These are phyloP conservation scores for Polymixis flavicincta DNA, from an alignment of 2,888 invertebrate genomes.

Conservation along the genomic window DNA sequence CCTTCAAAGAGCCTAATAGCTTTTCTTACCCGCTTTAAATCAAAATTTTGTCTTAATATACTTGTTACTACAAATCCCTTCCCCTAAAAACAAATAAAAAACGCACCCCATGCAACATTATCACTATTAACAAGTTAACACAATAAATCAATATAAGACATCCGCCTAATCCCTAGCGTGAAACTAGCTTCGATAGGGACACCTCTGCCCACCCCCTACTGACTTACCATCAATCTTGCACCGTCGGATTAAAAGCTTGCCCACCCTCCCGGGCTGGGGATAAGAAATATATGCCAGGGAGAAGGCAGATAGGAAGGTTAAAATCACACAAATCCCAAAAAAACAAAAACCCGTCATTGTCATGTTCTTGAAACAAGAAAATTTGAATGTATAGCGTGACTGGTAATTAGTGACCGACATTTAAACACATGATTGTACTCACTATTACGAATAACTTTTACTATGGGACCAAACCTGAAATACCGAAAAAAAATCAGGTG, in stretches of 20 bases:
- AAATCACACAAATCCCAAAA: slow-evolving; percentile 2
- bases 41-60: background rate
- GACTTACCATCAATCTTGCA: slow-evolving; percentile 69
- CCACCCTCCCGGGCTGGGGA: slow-evolving; percentile 58
- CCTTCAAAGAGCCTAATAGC: background rate
- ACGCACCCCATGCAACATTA: slow-evolving; percentile 27
- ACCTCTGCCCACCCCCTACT: slow-evolving; percentile 56
- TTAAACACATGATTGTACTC: no score
- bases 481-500: no score
- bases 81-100: slow-evolving; percentile 25
- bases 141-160: slow-evolving; percentile 59
- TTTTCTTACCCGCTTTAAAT: no score
- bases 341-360: no score
- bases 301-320: slow-evolving; percentile 42
- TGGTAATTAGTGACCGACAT: no score
- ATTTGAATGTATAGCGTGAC: no score
- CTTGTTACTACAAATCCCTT: background rate
- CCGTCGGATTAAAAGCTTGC: slow-evolving; percentile 67
- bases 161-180: slow-evolving; percentile 43
- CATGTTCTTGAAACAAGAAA: no score
- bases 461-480: no score
- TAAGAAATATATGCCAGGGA: slow-evolving; percentile 54
- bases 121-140: slow-evolving; percentile 55
- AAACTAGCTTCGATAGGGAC: slow-evolving; percentile 56
- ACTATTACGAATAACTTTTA: no score